Evolutionary conservation across 2,888 invertebrate genomes (phyloP).

Genomic region (Agriopis aurantiaria): DNA sequence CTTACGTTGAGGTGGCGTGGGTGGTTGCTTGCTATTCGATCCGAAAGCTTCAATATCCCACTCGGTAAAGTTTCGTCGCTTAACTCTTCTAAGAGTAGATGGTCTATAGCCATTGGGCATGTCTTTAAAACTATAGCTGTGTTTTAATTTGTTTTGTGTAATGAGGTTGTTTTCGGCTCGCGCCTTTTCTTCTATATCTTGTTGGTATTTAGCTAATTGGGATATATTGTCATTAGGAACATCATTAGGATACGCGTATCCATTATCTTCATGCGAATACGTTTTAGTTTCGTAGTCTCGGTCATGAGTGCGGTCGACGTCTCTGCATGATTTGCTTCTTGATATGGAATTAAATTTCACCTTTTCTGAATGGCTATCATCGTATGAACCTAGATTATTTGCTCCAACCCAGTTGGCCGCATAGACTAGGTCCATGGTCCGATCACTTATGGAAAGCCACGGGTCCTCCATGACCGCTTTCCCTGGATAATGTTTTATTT

Average conservation of each 20-base stretch:
- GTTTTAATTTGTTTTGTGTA: conserved; percentile 81
- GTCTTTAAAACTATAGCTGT: conserved; percentile 87
- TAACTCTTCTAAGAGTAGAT: conserved; percentile 85
- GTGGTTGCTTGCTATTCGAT: conserved; percentile 72
- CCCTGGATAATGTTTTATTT: conserved; percentile 94
- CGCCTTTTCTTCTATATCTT: conserved; percentile 85
- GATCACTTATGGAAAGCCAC: conserved; percentile 88
- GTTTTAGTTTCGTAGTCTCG: conserved; percentile 67
- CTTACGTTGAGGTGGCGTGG: conserved; percentile 78
- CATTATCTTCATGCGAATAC: conserved; percentile 69
- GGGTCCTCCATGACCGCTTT: conserved; percentile 93
- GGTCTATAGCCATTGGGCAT: conserved; percentile 88
- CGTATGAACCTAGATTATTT: conserved; percentile 81
- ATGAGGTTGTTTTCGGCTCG: conserved; percentile 84
- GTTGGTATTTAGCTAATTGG: conserved; percentile 88
- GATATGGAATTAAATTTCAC: conserved; percentile 80
- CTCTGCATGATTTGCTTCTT: conserved; percentile 82
- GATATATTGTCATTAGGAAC: conserved; percentile 80
- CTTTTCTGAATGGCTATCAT: conserved; percentile 65
- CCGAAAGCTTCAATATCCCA: conserved; percentile 85
- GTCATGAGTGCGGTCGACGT: conserved; percentile 71
- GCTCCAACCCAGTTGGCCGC: conserved; percentile 95
- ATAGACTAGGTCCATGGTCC: conserved; percentile 92
- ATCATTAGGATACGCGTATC: conserved; percentile 66
- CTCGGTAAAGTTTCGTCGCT: conserved; percentile 84